phyloP scores from a whole-genome alignment of 2,888 invertebrate species.

The Doris montereyensis region DNA sequence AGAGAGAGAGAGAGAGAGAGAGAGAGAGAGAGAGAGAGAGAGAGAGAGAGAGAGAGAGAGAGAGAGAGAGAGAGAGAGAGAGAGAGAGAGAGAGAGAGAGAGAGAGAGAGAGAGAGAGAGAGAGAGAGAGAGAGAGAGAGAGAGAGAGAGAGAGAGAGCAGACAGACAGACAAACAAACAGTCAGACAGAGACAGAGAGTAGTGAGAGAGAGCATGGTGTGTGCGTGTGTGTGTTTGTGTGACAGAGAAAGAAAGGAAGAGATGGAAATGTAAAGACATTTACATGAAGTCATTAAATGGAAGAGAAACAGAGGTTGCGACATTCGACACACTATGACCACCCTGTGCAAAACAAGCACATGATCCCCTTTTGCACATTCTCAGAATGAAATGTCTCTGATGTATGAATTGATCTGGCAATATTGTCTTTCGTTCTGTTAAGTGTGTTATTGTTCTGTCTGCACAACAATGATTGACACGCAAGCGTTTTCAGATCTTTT shows the following conservation, averaged over 20 bases:
- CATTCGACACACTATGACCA: too few relatives aligned
- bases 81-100: not conserved
- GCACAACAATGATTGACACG: too few relatives aligned
- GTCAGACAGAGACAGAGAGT: not conserved
- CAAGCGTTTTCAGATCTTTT: too few relatives aligned
- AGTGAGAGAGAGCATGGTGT: not conserved
- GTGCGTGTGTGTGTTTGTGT: constrained; percentile 62
- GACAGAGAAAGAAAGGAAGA: constrained; percentile 71
- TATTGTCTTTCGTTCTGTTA: too few relatives aligned
- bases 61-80: not conserved
- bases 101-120: not conserved
- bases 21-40: not conserved
- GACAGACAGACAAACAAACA: not conserved
- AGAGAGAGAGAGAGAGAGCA: too few relatives aligned
- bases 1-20: constrained; percentile 10
- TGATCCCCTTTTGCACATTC: too few relatives aligned
- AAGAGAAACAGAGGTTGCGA: too few relatives aligned
- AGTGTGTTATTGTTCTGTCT: too few relatives aligned
- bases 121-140: not conserved
- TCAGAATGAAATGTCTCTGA: too few relatives aligned
- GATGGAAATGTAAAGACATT: constrained; percentile 70
- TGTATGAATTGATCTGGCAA: too few relatives aligned
- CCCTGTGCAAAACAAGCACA: too few relatives aligned
- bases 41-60: not conserved
- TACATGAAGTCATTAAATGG: constrained; percentile 66